Evolutionary conservation across 2,113 vertebrate species (phyloP).

Genomic region (Scomber japonicus): DNA sequence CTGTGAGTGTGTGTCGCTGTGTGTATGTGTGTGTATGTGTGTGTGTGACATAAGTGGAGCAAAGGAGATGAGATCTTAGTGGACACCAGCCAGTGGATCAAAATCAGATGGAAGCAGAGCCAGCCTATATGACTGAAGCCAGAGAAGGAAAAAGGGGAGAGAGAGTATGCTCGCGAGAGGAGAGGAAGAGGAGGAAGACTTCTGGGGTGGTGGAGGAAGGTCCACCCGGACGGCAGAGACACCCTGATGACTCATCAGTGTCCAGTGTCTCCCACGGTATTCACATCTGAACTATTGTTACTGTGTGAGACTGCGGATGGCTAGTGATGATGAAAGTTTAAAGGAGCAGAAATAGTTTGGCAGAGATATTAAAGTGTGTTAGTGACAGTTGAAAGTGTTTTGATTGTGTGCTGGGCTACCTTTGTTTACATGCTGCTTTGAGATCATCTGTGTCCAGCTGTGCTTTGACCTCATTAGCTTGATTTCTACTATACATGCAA

Average conservation of each 20-base stretch:
- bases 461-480: slow-evolving; percentile 71
- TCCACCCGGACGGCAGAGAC: slow-evolving; percentile 22
- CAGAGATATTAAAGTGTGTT: neutral
- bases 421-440: slow-evolving; percentile 57
- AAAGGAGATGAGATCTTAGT: slow-evolving; percentile 67
- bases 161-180: slow-evolving; percentile 60
- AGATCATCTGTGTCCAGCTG: slow-evolving; percentile 64
- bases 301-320: neutral
- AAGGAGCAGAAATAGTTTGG: neutral
- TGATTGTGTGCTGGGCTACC: neutral
- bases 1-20: neutral
- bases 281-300: slow-evolving; percentile 12
- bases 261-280: slow-evolving; percentile 65
- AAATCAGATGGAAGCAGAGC: slow-evolving; percentile 68
- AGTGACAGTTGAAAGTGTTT: neutral
- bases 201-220: slow-evolving; percentile 41
- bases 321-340: neutral
- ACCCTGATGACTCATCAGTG: slow-evolving; percentile 35
- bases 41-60: slow-evolving; percentile 20
- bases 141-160: slow-evolving; percentile 66
- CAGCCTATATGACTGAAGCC: slow-evolving; percentile 10
- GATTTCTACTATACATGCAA: slow-evolving; percentile 8
- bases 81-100: slow-evolving; percentile 42
- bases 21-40: neutral
- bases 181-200: slow-evolving; percentile 77